Percentiles rank a stretch among this genome's conserved stretches.
Evolutionary conservation across 2,113 vertebrate species (phyloP).

Genomic region (Platichthys flesus): DNA sequence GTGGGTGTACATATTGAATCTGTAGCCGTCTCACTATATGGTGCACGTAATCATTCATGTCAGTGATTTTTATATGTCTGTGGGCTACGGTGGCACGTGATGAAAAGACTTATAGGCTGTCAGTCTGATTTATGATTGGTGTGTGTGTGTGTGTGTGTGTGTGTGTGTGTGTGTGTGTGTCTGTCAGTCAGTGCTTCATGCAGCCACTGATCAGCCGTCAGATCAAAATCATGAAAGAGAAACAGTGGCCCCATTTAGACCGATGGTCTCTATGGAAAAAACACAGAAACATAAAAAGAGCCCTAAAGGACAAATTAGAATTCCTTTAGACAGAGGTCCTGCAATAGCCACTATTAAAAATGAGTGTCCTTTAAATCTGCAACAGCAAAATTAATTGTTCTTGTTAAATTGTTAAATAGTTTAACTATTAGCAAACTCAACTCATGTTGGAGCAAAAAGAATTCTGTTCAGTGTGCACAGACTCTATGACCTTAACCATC

Average conservation of each 20-base stretch:
- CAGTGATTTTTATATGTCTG: neutral
- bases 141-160: neutral
- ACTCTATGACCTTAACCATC: no score
- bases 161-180: neutral
- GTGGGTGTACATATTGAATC: slow-evolving; percentile 19
- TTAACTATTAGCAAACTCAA: no score
- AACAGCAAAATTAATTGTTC: no score
- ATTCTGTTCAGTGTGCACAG: no score
- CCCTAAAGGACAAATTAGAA: neutral
- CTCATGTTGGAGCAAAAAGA: no score
- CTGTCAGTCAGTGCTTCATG: neutral
- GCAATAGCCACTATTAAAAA: neutral
- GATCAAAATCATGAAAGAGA: neutral
- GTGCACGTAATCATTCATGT: slow-evolving; percentile 11
- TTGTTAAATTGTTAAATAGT: neutral
- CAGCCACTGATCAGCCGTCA: slow-evolving; percentile 13
- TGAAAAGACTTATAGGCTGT: slow-evolving; percentile 12
- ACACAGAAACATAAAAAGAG: neutral
- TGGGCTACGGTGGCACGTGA: neutral
- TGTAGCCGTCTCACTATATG: neutral
- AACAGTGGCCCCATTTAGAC: neutral
- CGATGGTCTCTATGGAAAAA: neutral
- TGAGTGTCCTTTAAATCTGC: no score
- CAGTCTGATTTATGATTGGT: slow-evolving; percentile 17
- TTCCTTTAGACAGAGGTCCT: neutral